A percentile compares a stretch with the other conserved stretches of the same genome.
Conservation (phyloP, 2,113 vertebrate genomes). For the Megaceryle maxima region DNA sequence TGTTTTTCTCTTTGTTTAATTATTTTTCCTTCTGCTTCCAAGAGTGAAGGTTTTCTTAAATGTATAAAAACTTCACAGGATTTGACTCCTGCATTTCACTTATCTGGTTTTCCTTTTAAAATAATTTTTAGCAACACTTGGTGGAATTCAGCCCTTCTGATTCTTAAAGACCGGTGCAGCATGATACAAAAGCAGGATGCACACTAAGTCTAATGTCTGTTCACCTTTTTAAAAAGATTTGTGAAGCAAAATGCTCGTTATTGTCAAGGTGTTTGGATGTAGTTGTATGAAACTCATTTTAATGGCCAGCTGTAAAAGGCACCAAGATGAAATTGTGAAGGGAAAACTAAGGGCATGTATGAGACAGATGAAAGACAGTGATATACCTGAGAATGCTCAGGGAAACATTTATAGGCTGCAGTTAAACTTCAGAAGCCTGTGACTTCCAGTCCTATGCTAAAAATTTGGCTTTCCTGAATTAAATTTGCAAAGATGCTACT, state of each 20-base stretch:
- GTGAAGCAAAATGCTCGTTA: background rate
- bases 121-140: background rate
- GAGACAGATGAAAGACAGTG: background rate
- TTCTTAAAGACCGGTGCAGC: background rate
- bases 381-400: background rate
- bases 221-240: background rate
- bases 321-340: background rate
- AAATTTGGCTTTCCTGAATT: background rate
- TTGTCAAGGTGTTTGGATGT: background rate
- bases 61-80: background rate
- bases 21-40: background rate
- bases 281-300: background rate
- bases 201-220: background rate
- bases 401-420: background rate
- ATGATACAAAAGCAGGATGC: background rate
- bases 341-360: background rate
- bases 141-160: background rate
- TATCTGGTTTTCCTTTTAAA: background rate
- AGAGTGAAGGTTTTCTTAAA: background rate
- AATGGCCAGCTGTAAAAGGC: background rate
- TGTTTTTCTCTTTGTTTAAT: background rate
- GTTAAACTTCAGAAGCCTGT: background rate
- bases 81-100: background rate
- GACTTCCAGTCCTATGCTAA: background rate
- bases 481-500: conserved; percentile 1